phyloP scores from a whole-genome alignment of 1,140 invertebrate genomes.

The Idris sp. region DNA sequence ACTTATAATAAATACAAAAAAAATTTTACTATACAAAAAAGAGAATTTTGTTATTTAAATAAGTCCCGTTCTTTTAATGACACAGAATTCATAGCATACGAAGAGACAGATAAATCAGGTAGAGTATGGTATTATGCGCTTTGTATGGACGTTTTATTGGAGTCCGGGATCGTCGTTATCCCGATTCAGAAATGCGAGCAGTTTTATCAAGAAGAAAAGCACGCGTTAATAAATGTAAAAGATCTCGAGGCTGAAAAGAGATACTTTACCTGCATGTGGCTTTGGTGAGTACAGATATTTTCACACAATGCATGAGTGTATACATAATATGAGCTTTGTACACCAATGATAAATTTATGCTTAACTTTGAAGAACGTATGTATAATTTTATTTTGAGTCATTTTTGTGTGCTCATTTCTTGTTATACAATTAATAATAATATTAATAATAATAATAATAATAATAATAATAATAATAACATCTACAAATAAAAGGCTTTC shows the following conservation, averaged over 20 bases:
- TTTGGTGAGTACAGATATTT: conserved; percentile 71
- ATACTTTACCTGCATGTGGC: conserved; percentile 74
- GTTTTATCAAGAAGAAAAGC: conserved; percentile 73
- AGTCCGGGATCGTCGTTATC: conserved; percentile 74
- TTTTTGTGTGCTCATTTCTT: no score
- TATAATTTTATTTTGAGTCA: no score
- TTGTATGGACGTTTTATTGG: conserved; percentile 76
- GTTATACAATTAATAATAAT: no score
- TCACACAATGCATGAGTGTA: conserved; percentile 21
- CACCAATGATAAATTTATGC: conserved; percentile 23
- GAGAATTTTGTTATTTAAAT: no score
- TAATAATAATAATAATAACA: no score
- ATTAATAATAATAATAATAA: no score
- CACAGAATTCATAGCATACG: conserved; percentile 70
- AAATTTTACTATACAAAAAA: conserved; percentile 3
- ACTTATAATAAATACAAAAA: neutral
- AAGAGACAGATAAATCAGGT: conserved; percentile 76
- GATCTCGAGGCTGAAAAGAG: conserved; percentile 70
- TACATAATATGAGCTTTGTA: conserved; percentile 28
- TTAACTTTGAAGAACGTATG: neutral
- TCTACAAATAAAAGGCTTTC: no score
- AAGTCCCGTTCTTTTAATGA: conserved; percentile 32
- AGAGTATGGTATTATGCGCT: conserved; percentile 78
- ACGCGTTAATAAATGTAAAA: conserved; percentile 65
- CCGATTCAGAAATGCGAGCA: conserved; percentile 69